Percentiles rank a stretch among this genome's conserved stretches.
phyloP scores from a whole-genome alignment of 2,113 vertebrate species.

The Phrynosoma platyrhinos region DNA sequence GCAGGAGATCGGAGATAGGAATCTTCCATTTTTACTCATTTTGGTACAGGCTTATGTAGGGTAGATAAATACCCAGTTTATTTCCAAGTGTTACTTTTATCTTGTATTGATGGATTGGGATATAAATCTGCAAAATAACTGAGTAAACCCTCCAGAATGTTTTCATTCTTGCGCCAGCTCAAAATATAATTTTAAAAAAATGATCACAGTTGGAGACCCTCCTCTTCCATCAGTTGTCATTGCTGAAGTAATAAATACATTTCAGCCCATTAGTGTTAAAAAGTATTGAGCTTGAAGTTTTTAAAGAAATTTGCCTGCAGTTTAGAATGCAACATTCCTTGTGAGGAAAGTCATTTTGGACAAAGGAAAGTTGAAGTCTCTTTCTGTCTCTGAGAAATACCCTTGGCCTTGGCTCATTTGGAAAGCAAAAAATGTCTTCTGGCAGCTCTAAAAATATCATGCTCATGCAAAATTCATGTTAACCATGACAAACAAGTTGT shows the following conservation, averaged over 20 bases:
- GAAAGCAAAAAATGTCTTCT: constrained; percentile 8
- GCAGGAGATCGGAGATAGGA: neutral
- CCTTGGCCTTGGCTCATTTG: neutral
- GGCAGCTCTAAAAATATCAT: constrained; percentile 24
- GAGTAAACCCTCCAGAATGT: neutral
- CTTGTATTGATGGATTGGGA: neutral
- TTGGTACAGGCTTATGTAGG: neutral
- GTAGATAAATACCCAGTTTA: neutral
- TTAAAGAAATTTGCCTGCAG: neutral
- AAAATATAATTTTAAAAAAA: neutral
- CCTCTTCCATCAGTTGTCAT: neutral
- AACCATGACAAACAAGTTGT: constrained; percentile 34
- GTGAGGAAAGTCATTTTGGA: neutral
- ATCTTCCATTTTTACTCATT: neutral
- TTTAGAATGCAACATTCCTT: neutral
- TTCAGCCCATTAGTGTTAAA: neutral
- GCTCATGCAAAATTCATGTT: constrained; percentile 36
- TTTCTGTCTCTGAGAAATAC: neutral
- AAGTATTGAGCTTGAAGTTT: neutral
- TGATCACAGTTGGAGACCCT: neutral
- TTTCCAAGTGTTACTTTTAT: neutral
- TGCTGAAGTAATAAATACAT: neutral
- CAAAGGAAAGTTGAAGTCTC: neutral
- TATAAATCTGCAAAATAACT: neutral
- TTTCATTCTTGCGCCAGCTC: neutral